phyloP scores from a whole-genome alignment of 2,888 invertebrate genomes.

The Lasioglossum calceatum region DNA sequence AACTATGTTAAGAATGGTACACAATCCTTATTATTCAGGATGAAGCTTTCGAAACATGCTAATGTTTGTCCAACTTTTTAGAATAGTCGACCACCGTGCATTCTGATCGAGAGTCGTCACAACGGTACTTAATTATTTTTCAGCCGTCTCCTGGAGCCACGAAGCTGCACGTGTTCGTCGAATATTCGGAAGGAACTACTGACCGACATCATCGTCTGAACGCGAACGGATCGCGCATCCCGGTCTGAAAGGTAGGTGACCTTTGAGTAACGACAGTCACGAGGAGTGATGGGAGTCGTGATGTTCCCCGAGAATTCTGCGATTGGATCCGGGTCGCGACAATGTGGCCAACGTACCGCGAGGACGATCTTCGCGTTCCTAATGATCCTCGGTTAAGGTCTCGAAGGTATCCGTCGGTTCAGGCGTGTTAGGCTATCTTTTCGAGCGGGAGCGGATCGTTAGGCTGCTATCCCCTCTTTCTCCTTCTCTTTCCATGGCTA shows the following conservation, averaged over 20 bases:
- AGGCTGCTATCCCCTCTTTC: not conserved
- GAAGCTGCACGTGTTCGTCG: not conserved
- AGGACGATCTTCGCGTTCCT: slow-evolving; percentile 63
- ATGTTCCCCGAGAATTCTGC: slow-evolving; percentile 70
- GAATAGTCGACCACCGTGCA: not conserved
- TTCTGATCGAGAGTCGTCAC: not conserved
- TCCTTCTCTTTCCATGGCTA: slow-evolving; percentile 23
- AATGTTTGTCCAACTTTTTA: not conserved
- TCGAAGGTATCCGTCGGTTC: slow-evolving; percentile 51
- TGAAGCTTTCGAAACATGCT: no score
- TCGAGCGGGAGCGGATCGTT: slow-evolving; percentile 26
- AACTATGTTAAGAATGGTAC: no score
- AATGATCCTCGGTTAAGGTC: slow-evolving; percentile 71
- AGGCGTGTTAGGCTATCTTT: slow-evolving; percentile 25
- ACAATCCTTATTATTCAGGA: no score
- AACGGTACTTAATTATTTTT: not conserved
- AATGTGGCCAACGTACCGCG: slow-evolving; percentile 53
- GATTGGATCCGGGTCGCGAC: slow-evolving; percentile 79
- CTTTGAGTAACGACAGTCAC: slow-evolving; percentile 75
- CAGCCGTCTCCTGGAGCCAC: not conserved
- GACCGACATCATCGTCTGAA: slow-evolving; percentile 56
- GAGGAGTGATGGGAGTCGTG: slow-evolving; percentile 73
- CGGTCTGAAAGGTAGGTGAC: slow-evolving; percentile 64
- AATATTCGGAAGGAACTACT: slow-evolving; percentile 62
- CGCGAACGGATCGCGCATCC: slow-evolving; percentile 51